Evolutionary conservation across 2,888 invertebrate genomes (phyloP).

Genomic region (Ernsta delagoae): DNA sequence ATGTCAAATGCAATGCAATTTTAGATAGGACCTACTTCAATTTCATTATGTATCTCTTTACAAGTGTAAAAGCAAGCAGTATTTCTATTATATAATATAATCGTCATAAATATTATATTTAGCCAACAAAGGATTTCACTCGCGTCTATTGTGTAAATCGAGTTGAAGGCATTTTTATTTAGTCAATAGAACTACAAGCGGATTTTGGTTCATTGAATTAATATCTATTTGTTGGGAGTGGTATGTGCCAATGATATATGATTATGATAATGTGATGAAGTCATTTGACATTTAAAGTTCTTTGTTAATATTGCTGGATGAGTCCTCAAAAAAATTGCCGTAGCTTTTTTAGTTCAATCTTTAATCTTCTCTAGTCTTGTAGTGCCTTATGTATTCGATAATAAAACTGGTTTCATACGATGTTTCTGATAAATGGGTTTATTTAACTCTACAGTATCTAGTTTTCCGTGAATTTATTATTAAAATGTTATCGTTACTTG

Average conservation of each 20-base stretch:
- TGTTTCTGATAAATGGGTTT: neutral
- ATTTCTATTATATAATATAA: conserved; percentile 50
- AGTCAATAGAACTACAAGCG: conserved; percentile 61
- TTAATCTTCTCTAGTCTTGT: too few relatives aligned
- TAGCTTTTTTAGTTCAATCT: conserved; percentile 5
- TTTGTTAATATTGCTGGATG: conserved; percentile 36
- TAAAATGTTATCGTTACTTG: neutral
- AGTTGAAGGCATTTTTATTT: conserved; percentile 58
- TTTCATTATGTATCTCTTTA: neutral
- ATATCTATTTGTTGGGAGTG: conserved; percentile 64
- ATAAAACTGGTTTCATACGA: conserved; percentile 2
- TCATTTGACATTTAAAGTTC: conserved; percentile 60
- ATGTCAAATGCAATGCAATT: too few relatives aligned
- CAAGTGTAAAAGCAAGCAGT: conserved; percentile 1
- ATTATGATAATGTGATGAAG: conserved; percentile 66
- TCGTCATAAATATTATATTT: conserved; percentile 64
- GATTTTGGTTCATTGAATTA: conserved; percentile 58
- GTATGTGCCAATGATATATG: conserved; percentile 56
- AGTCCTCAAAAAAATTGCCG: conserved; percentile 28
- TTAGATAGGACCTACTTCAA: too few relatives aligned
- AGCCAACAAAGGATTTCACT: conserved; percentile 75
- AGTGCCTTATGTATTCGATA: too few relatives aligned
- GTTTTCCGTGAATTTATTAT: neutral
- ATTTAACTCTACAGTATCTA: conserved; percentile 9
- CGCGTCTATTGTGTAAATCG: conserved; percentile 69